Percentiles rank a stretch among this genome's conserved stretches.
Conservation (phyloP, 2,113 vertebrate genomes). For the Sprattus sprattus region DNA sequence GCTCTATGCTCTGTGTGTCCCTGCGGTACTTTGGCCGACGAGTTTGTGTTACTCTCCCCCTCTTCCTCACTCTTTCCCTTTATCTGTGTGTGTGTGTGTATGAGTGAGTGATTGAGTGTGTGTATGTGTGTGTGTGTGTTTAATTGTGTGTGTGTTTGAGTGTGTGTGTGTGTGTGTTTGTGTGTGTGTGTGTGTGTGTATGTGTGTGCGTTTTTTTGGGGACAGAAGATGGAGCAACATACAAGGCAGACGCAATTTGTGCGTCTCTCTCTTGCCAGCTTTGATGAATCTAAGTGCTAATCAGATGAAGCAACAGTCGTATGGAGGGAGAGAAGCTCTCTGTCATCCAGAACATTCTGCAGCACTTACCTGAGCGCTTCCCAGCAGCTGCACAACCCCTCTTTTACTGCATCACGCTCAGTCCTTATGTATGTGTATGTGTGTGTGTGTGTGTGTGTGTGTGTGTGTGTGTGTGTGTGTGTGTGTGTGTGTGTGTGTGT, state of each 20-base stretch:
- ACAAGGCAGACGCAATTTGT: slow-evolving; percentile 62
- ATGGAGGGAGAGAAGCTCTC: slow-evolving; percentile 64
- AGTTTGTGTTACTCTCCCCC: background rate
- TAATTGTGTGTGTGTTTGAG: background rate
- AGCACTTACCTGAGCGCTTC: slow-evolving; percentile 45
- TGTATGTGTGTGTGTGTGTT: slow-evolving; percentile 5
- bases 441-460: slow-evolving; percentile 27
- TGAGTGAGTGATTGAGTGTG: background rate
- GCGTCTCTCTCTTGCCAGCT: slow-evolving; percentile 62
- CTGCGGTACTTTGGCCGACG: background rate
- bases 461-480: slow-evolving; percentile 36
- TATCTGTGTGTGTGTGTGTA: slow-evolving; percentile 3
- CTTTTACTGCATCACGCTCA: background rate
- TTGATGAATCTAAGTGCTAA: slow-evolving; percentile 72
- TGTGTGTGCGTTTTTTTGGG: slow-evolving; percentile 26
- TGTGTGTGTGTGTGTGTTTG: slow-evolving; percentile 4
- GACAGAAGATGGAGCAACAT: slow-evolving; percentile 32
- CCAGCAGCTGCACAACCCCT: slow-evolving; percentile 23
- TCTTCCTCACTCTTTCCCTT: background rate
- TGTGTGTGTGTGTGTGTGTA: slow-evolving; percentile 34
- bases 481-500: slow-evolving; percentile 9
- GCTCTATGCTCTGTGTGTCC: background rate
- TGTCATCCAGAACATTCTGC: slow-evolving; percentile 65
- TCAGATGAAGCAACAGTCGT: slow-evolving; percentile 69
- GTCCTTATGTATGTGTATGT: background rate